phyloP scores from a whole-genome alignment of 1,140 invertebrate genomes.

The Chrysomallon squamiferum region DNA sequence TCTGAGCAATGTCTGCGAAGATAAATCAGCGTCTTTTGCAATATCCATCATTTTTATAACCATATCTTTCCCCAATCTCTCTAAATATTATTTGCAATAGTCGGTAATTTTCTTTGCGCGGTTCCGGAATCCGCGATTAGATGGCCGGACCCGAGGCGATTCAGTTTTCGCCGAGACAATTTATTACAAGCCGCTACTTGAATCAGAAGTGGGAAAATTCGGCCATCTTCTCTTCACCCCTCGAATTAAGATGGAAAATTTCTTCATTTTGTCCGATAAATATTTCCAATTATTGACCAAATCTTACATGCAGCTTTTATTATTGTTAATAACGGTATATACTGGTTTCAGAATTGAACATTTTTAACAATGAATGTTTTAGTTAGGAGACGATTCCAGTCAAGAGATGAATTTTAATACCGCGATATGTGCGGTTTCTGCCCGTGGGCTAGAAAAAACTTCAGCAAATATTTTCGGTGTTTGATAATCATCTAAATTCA shows the following conservation, averaged over 20 bases:
- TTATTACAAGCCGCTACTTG: background rate
- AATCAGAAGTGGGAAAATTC: background rate
- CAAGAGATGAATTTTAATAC: too few relatives aligned
- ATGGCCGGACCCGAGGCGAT: constrained; percentile 9
- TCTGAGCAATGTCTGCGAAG: constrained; percentile 16
- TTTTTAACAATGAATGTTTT: too few relatives aligned
- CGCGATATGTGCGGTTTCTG: background rate
- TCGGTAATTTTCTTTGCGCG: constrained; percentile 13
- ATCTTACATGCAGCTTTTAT: too few relatives aligned
- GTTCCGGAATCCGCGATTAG: constrained; percentile 14
- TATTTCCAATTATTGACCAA: too few relatives aligned
- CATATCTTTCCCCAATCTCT: constrained; percentile 19
- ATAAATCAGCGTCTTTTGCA: constrained; percentile 13
- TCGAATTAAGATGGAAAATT: constrained; percentile 6
- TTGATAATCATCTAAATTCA: constrained; percentile 17
- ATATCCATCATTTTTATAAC: constrained; percentile 28
- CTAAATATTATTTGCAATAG: constrained; percentile 24
- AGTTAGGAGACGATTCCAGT: too few relatives aligned
- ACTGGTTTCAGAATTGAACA: too few relatives aligned
- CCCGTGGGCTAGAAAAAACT: constrained; percentile 1
- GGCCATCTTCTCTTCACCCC: background rate
- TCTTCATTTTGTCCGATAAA: constrained; percentile 4
- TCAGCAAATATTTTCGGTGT: constrained; percentile 15
- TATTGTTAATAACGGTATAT: too few relatives aligned
- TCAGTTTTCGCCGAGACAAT: background rate